Percentiles rank a stretch among this genome's conserved stretches.
phyloP scores from a whole-genome alignment of 2,797 vertebrate species.

The Aldrovandia affinis region DNA sequence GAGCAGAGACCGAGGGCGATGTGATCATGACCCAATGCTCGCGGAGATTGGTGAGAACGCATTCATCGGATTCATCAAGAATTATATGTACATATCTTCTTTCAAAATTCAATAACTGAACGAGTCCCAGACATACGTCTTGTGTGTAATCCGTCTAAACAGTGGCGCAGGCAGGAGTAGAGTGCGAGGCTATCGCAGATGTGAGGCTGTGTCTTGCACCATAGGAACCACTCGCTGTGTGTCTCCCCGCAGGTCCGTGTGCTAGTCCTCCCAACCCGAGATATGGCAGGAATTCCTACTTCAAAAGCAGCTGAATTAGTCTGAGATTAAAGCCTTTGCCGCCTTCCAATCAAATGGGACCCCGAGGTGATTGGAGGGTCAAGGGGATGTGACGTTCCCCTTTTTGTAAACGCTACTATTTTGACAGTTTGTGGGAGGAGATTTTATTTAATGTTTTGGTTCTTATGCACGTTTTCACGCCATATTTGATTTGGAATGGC shows the following conservation, averaged over 20 bases:
- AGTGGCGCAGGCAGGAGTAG: constrained; percentile 63
- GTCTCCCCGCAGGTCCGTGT: constrained; percentile 79
- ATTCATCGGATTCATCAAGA: constrained; percentile 74
- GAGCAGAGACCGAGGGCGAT: constrained; percentile 91
- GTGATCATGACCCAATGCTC: constrained; percentile 98
- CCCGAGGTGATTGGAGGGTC: constrained; percentile 99
- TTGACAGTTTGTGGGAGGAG: constrained; percentile 80
- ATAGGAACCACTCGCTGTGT: constrained; percentile 75
- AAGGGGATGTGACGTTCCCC: constrained; percentile 99
- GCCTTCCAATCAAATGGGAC: constrained; percentile 99
- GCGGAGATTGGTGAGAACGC: constrained; percentile 69
- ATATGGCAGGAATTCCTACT: constrained; percentile 93
- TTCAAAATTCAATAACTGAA: constrained; percentile 47
- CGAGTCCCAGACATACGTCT: constrained; percentile 53
- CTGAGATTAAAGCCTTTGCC: constrained; percentile 99
- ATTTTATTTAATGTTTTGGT: constrained; percentile 61
- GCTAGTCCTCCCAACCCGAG: constrained; percentile 86
- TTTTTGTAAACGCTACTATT: constrained; percentile 77
- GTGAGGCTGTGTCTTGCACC: constrained; percentile 74
- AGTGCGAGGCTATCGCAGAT: constrained; percentile 76
- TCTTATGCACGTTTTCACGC: constrained; percentile 60
- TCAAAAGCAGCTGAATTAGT: constrained; percentile 98
- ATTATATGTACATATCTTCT: constrained; percentile 51
- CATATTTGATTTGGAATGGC: not conserved
- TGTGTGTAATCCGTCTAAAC: constrained; percentile 73